phyloP scores from a whole-genome alignment of 2,797 vertebrate species.

The Lepilemur septentrionalis region DNA sequence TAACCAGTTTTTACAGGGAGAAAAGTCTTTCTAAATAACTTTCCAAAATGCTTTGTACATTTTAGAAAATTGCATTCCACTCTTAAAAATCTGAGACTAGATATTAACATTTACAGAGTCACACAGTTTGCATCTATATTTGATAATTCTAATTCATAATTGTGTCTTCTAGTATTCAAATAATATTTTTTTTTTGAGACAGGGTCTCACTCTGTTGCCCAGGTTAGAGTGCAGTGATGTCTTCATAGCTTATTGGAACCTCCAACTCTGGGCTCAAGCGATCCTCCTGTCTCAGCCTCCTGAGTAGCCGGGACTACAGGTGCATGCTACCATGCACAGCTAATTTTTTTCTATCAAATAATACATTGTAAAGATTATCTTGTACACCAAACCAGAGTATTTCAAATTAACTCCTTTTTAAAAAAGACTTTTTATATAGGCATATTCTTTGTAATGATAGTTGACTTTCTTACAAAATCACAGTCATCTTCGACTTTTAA shows the following conservation, averaged over 20 bases:
- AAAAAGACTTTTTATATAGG: neutral
- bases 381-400: neutral
- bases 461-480: neutral
- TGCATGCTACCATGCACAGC: neutral
- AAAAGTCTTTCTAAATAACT: conserved; percentile 12
- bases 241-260: neutral
- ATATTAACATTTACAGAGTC: neutral
- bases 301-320: neutral
- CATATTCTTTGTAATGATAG: neutral
- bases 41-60: neutral
- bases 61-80: neutral
- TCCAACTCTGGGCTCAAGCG: neutral
- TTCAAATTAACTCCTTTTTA: neutral
- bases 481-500: neutral
- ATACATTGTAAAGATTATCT: neutral
- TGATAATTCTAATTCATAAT: neutral
- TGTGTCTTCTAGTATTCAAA: neutral
- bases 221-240: neutral
- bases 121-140: neutral
- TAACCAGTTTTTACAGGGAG: neutral
- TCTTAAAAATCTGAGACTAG: neutral
- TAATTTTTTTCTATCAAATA: neutral
- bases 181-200: neutral
- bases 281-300: neutral
- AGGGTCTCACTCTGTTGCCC: neutral